These are phyloP conservation scores for Heliconius hortense DNA, from an alignment of 2,888 invertebrate genomes.

Conservation along the genomic window DNA sequence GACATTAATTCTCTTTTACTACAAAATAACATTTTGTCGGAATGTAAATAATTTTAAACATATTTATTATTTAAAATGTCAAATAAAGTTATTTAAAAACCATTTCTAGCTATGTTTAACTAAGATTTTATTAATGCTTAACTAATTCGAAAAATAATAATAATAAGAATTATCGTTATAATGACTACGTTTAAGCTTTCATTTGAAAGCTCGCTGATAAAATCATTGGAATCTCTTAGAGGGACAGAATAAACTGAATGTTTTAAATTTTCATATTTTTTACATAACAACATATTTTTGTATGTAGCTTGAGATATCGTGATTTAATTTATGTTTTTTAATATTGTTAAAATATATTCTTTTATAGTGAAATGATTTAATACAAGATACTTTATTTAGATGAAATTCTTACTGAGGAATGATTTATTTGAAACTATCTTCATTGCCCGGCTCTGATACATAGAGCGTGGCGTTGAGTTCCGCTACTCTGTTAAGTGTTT, in stretches of 20 bases:
- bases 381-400: neutral
- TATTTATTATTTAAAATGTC: too few relatives aligned
- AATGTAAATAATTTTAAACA: too few relatives aligned
- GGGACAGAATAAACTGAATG: constrained; percentile 7
- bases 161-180: constrained; percentile 3
- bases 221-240: neutral
- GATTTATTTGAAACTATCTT: neutral
- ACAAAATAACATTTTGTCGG: too few relatives aligned
- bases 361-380: neutral
- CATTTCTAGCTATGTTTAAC: neutral
- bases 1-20: too few relatives aligned
- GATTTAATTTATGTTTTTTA: neutral
- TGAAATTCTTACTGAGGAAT: too few relatives aligned
- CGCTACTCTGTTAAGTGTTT: too few relatives aligned
- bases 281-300: neutral
- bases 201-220: constrained; percentile 5
- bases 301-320: neutral
- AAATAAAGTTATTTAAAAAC: too few relatives aligned
- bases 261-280: neutral
- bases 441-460: neutral
- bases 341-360: neutral
- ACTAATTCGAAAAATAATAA: constrained; percentile 5
- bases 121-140: neutral
- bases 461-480: too few relatives aligned
- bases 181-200: constrained; percentile 10